Conservation (phyloP, 2,888 invertebrate species). For the Physocephala rufipes region DNA sequence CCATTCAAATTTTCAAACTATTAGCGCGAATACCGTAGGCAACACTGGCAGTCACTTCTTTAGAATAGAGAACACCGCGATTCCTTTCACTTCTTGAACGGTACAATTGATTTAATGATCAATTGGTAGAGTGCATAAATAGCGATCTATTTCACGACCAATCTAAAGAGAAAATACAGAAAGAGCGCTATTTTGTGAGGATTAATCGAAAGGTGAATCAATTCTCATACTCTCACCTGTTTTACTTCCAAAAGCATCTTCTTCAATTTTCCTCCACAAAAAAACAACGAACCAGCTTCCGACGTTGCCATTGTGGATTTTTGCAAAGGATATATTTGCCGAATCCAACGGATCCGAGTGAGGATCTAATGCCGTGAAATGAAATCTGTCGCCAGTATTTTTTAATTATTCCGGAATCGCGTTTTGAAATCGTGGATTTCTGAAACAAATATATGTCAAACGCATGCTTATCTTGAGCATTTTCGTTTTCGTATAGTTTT, state of each 20-base stretch:
- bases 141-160: slow-evolving; percentile 54
- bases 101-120: slow-evolving; percentile 33
- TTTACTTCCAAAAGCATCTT: slow-evolving; percentile 59
- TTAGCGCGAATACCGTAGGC: slow-evolving; percentile 67
- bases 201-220: no score
- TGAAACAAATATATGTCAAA: slow-evolving; percentile 65
- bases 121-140: slow-evolving; percentile 48
- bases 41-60: slow-evolving; percentile 66
- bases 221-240: no score
- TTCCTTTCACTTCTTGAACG: slow-evolving; percentile 53
- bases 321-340: slow-evolving; percentile 65
- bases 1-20: slow-evolving; percentile 64
- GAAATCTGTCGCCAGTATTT: slow-evolving; percentile 66
- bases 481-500: slow-evolving; percentile 55
- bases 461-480: slow-evolving; percentile 48
- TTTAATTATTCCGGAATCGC: slow-evolving; percentile 66
- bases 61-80: slow-evolving; percentile 59
- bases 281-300: slow-evolving; percentile 63
- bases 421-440: slow-evolving; percentile 63
- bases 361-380: slow-evolving; percentile 54
- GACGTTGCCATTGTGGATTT: slow-evolving; percentile 65
- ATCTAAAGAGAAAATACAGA: no score
- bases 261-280: slow-evolving; percentile 61
- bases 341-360: slow-evolving; percentile 62
- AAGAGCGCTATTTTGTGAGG: no score